Percentiles rank a stretch among this genome's conserved stretches.
Conservation (phyloP, 2,797 vertebrate species). For the Gallinago nigripennis region DNA sequence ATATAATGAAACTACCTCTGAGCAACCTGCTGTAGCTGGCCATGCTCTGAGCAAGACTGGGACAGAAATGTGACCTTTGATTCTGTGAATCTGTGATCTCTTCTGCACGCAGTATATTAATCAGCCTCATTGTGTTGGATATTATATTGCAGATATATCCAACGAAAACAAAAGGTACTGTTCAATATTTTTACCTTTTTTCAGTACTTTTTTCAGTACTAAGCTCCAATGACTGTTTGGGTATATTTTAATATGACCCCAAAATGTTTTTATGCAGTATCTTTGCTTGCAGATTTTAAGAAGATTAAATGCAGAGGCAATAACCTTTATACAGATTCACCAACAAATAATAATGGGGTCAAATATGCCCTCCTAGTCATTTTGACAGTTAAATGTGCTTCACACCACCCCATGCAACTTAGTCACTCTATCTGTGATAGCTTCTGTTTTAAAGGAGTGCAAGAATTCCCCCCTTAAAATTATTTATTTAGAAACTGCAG, state of each 20-base stretch:
- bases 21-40: neutral
- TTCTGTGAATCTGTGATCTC: neutral
- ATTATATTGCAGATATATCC: fast-evolving
- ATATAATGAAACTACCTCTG: neutral
- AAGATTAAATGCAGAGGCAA: neutral
- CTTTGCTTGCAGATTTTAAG: neutral
- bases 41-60: neutral
- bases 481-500: neutral
- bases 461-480: neutral
- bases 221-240: neutral
- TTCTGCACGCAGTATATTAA: neutral
- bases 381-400: neutral
- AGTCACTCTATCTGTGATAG: neutral
- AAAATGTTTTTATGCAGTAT: neutral
- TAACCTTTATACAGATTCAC: neutral
- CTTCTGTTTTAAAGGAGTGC: neutral
- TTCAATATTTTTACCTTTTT: neutral
- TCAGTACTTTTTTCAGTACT: neutral
- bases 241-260: neutral
- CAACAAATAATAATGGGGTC: neutral
- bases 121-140: neutral
- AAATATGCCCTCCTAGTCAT: neutral
- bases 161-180: neutral
- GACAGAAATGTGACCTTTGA: neutral
- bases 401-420: neutral